These are phyloP conservation scores for Papilio xuthus DNA, from an alignment of 1,140 invertebrate genomes.

Conservation along the genomic window DNA sequence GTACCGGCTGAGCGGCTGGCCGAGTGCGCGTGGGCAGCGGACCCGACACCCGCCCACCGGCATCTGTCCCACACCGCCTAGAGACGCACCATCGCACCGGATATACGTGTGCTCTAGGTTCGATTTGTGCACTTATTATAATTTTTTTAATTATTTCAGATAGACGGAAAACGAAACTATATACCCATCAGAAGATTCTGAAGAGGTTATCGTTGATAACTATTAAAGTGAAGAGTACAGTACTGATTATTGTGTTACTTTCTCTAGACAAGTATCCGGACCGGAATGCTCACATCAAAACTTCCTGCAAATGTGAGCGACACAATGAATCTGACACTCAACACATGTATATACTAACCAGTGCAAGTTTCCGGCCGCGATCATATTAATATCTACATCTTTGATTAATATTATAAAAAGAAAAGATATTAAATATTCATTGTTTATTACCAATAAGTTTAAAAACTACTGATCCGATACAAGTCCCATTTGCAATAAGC, in stretches of 20 bases:
- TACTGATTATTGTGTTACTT: neutral
- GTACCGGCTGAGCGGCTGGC: neutral
- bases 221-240: neutral
- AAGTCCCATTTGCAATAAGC: too few relatives aligned
- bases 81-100: neutral
- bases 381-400: neutral
- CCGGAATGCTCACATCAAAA: neutral
- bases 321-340: neutral
- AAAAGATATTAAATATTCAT: too few relatives aligned
- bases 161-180: neutral
- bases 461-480: too few relatives aligned
- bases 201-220: neutral
- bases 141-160: too few relatives aligned
- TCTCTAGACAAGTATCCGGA: neutral
- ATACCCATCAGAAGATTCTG: neutral
- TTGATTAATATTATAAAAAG: neutral
- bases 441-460: too few relatives aligned
- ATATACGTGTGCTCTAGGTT: neutral
- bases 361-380: neutral
- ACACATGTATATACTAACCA: constrained; percentile 1
- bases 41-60: neutral
- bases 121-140: neutral
- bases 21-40: neutral
- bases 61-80: neutral
- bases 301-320: constrained; percentile 6